These are phyloP conservation scores for Mastomys natalensis DNA, from an alignment of 2,113 vertebrate species.

Conservation along the genomic window DNA sequence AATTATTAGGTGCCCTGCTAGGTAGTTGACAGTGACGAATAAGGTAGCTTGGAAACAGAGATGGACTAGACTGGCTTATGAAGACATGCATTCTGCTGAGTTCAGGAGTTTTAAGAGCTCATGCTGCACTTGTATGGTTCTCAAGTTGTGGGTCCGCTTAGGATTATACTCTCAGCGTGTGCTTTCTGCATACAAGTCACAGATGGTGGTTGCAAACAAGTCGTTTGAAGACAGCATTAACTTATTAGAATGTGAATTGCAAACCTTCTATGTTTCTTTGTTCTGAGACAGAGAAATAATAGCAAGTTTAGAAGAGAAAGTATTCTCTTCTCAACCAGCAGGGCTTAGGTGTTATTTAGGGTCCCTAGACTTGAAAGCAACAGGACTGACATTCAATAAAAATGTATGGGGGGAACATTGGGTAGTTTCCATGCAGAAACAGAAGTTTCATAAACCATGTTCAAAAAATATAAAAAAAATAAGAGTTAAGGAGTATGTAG, in stretches of 20 bases:
- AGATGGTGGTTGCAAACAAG: background rate
- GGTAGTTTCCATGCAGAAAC: background rate
- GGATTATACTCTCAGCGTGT: background rate
- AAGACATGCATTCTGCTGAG: background rate
- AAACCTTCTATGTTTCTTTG: background rate
- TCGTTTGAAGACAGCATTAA: background rate
- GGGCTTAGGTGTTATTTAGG: background rate
- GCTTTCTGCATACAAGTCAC: background rate
- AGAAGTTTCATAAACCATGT: background rate
- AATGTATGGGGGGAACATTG: background rate
- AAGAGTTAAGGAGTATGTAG: background rate
- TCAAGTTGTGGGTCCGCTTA: background rate
- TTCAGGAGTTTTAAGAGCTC: background rate
- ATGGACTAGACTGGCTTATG: background rate
- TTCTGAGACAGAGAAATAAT: background rate
- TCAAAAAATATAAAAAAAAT: background rate
- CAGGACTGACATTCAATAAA: background rate
- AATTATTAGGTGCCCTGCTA: background rate
- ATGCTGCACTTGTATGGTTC: accelerated
- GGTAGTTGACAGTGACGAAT: background rate
- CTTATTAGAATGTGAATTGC: background rate
- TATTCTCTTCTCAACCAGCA: background rate
- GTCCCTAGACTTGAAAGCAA: background rate
- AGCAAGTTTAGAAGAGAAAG: background rate
- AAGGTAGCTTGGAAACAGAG: background rate